Base-by-base conservation (phyloP, 2,113 vertebrate species). In the Atrichornis clamosus region DNA sequence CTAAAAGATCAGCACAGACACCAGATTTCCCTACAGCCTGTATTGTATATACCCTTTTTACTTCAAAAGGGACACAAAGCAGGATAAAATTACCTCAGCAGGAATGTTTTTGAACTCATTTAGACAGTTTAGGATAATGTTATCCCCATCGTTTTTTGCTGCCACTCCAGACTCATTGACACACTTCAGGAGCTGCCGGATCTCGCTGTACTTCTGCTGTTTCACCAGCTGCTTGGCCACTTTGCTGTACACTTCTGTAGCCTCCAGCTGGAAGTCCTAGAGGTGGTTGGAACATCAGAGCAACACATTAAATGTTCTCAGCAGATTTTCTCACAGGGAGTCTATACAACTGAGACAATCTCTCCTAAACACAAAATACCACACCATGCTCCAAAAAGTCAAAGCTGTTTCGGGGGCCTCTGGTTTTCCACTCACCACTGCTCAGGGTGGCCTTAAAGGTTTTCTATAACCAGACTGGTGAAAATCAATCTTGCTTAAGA, bases 241-340 rank as follows among this genome's bases (percentile, higher is more conserved):
- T 68, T 97, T 98, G 86, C 97, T 97, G 95, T 99, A 99, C 13
- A 99, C 98, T 2, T 97, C 95, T 42, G 98, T 98, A 28, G 99
- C 98, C 26, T 99, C 99, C 96, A 99, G 97, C 97, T 99, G 99
- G 96, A 99, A 99, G 96, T 99, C 99, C 99, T 99, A 93, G 44
- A 90, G 44, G 77, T 12, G 69, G 74, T 23, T 15, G 59, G 39
- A 80, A 78, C 11, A 85, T 17, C 21, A 86, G 41, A 95, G 56
- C 41, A 90, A 70, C 42, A 74, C 0, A 0, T 3, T 81, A 41
- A 53, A 86, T n/a, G 16, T 55, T 65, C 52, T 93, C 76, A 53
- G 41, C 32, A 88, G 10, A 15, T 84, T 74, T 76, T 59, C 55
- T 75, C 39, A 69, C 16, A 59, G 13, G 7, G 6, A 49, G 2